Base-by-base conservation (phyloP, 1,140 invertebrate species). In the Akabosia matsudoensis region DNA sequence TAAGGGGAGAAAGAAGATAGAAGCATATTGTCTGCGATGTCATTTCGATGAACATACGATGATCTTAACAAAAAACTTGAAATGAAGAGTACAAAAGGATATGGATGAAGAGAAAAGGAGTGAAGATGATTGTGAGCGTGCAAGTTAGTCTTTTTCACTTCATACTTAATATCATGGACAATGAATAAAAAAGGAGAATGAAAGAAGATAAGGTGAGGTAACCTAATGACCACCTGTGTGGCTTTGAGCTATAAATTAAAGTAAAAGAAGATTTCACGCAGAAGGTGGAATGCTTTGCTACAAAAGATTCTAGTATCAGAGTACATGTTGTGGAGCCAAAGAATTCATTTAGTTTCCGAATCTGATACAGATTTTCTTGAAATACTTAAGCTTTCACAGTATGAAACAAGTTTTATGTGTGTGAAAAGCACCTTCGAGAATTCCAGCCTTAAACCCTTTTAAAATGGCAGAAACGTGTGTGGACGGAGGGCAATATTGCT, bases 171-270 rank as follows among this genome's bases (percentile, higher is more conserved):
- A n/a, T 30, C 61, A 67, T 22, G 61, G 61, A 30, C 30, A 4
- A 10, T 4, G 61, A 67, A 31, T 16, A 67, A 67, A 67, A 67
- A 34, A 54, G 31, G 61, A 64, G 37, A 67, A 74, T 31, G 54
- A 75, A 54, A 45, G 61, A 64, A 54, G 73, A 74, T 31, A 70
- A 75, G 71, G 77, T 78, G 77, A 73, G 74, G 70, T 78, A 78
- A 78, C 77, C 77, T 78, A 78, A 78, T 78, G 77, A 78, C 77
- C 77, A 78, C 77, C 77, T 78, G 77, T 78, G 77, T 78, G 70
- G 77, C 75, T 78, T 33, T 28, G 70, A 74, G 77, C 74, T 54
- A 78, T 78, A 78, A 78, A 78, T 78, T 78, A 78, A 37, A 75
- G n/a, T 54, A 78, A 78, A 78, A 72, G n/a, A 24, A 67, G 61